A percentile compares a stretch with the other conserved stretches of the same genome.
These are phyloP conservation scores for Diaphora mendica DNA, from an alignment of 2,888 invertebrate species.

Conservation along the genomic window DNA sequence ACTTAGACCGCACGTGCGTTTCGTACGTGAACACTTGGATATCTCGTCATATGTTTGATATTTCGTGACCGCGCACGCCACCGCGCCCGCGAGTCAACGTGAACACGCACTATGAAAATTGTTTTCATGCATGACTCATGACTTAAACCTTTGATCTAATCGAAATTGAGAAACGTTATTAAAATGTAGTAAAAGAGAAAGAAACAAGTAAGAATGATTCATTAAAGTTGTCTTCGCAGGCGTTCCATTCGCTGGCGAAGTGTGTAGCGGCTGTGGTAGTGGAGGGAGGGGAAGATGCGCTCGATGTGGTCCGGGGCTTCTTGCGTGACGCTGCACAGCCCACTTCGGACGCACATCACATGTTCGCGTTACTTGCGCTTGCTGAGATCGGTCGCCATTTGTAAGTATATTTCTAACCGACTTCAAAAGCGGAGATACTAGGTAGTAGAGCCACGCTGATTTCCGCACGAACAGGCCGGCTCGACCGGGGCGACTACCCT, in stretches of 20 bases:
- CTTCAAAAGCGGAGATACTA: too few species aligned
- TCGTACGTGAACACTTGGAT: too few species aligned
- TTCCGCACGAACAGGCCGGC: too few species aligned
- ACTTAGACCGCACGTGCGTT: too few species aligned
- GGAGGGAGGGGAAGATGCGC: slow-evolving; percentile 88
- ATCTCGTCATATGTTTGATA: too few species aligned
- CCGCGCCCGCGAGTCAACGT: too few species aligned
- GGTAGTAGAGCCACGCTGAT: too few species aligned
- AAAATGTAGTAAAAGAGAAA: background rate
- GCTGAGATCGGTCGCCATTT: slow-evolving; percentile 98
- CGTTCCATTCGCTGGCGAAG: slow-evolving; percentile 98
- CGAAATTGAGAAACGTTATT: background rate
- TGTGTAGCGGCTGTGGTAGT: slow-evolving; percentile 97
- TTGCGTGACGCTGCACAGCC: slow-evolving; percentile 91
- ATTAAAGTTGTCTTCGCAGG: slow-evolving; percentile 78
- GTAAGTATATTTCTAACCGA: slow-evolving; percentile 81
- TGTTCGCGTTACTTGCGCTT: slow-evolving; percentile 97
- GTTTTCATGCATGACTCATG: background rate
- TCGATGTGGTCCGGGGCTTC: slow-evolving; percentile 79
- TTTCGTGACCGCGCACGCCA: too few species aligned
- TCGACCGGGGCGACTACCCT: too few species aligned
- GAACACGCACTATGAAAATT: background rate
- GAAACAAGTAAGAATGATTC: background rate
- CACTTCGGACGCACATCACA: slow-evolving; percentile 92
- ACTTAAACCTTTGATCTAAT: background rate